Evolutionary conservation across 2,113 vertebrate genomes (phyloP), one percentile per base, ranked within the genome.

Genomic region (Gopherus flavomarginatus): DNA sequence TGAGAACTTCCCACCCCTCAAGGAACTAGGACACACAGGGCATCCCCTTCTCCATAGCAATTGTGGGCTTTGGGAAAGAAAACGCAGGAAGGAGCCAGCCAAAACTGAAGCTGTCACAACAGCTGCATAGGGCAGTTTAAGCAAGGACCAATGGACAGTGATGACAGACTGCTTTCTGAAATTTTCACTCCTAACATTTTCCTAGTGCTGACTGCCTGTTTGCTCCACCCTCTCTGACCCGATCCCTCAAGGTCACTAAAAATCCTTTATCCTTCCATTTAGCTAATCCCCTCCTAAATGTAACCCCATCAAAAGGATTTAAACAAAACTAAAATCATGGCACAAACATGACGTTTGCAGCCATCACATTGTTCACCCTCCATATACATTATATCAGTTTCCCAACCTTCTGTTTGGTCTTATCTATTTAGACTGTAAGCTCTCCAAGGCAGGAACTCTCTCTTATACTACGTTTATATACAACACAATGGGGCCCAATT

Each of bases 61-160:
- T 10, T 57, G 0, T 14, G 27, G 50, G 89, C 22, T 54, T 90
- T 83, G 65, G 0, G 1, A 90, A 88, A 94, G 84, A 57, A 92
- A 93, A 95, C 0, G 0, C 44, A 85, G 85, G 65, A 86, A 97
- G 77, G 56, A 27, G 24, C 12, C 9, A 95, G 44, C 44, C 49
- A 49, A 12, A 35, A 62, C 0, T 72, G 57, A 91, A 72, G 79
- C 81, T 81, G 92, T 65, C 86, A 83, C 44, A 94, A 93, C 86
- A 96, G 94, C 88, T 87, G 79, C 90, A 87, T 21, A 11, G 0
- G 47, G 49, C 87, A 57, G 26, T 27, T 57, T 26, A 57, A 11
- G 56, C 26, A 57, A 26, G 7, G 78, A 88, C n/a, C 38, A 69
- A 77, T 53, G 88, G 84, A 89, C 94, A 94, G 53, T 92, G 94